These are phyloP conservation scores for Pardalotus punctatus DNA, from an alignment of 2,113 vertebrate genomes.

Conservation along the genomic window DNA sequence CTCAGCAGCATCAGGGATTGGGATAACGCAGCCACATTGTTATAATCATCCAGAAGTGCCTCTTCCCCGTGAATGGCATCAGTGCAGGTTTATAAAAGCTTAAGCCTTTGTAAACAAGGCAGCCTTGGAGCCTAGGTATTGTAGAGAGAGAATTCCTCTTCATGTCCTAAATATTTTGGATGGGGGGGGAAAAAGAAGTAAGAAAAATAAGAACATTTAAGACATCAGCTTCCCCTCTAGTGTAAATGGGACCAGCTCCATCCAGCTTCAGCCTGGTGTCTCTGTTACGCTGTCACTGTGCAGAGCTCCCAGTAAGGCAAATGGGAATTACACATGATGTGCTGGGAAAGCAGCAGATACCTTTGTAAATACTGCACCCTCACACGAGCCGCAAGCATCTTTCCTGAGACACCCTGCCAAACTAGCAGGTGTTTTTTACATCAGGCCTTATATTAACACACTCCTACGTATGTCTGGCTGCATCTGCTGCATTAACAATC, in stretches of 20 bases:
- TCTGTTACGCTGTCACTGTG: not conserved
- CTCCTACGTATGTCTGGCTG: constrained; percentile 31
- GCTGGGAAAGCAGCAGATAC: not conserved
- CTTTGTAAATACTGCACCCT: constrained; percentile 6
- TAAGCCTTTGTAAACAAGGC: not conserved
- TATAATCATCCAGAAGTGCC: not conserved
- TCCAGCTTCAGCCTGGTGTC: not conserved
- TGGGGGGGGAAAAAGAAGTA: fast-evolving
- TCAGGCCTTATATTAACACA: constrained; percentile 44
- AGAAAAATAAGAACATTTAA: not conserved
- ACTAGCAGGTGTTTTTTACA: constrained; percentile 54
- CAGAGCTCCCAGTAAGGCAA: not conserved
- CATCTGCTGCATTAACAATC: constrained; percentile 27
- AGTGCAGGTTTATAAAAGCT: not conserved
- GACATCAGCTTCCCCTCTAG: not conserved
- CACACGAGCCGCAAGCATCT: not conserved
- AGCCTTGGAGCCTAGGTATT: not conserved
- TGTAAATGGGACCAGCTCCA: not conserved
- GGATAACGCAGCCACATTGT: not conserved
- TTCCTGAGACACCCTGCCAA: constrained; percentile 32
- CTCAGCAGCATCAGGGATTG: not conserved
- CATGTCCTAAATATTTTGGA: not conserved
- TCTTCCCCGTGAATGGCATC: not conserved
- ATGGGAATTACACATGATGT: not conserved
- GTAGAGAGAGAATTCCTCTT: not conserved